Conservation (phyloP, 2,797 vertebrate species). For the Dermochelys coriacea region DNA sequence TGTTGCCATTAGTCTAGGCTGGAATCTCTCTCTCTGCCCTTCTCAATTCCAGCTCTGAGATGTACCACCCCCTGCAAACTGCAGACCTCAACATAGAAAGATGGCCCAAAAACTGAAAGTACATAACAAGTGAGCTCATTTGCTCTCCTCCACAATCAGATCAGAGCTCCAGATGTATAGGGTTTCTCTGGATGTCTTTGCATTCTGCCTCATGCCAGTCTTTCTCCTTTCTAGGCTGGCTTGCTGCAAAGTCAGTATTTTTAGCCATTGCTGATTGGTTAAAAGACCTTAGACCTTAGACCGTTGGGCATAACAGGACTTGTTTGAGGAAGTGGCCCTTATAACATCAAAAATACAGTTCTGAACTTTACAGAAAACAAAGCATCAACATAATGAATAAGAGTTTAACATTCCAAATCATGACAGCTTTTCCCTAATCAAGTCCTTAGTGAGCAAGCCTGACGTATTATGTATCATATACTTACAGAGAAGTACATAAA, state of each 20-base stretch:
- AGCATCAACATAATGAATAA: background rate
- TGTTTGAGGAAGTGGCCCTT: background rate
- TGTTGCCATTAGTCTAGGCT: background rate
- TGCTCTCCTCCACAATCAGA: background rate
- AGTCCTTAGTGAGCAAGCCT: background rate
- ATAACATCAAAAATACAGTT: background rate
- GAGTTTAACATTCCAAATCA: background rate
- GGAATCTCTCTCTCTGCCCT: background rate
- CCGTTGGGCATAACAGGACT: background rate
- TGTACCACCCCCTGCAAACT: background rate
- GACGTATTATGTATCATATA: background rate
- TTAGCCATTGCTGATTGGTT: background rate
- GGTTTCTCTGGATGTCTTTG: background rate
- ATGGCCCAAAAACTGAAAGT: background rate
- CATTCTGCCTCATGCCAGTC: background rate
- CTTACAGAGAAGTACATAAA: background rate
- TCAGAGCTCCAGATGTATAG: background rate
- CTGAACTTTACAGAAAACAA: background rate
- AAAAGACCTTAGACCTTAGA: background rate
- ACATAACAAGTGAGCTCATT: background rate
- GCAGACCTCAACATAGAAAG: background rate
- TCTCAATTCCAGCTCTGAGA: background rate
- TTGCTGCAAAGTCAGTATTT: background rate
- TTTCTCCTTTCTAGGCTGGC: background rate
- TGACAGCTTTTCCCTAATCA: background rate